Base-by-base conservation (phyloP, 1,140 invertebrate genomes). In the Leptinotarsa texana region DNA sequence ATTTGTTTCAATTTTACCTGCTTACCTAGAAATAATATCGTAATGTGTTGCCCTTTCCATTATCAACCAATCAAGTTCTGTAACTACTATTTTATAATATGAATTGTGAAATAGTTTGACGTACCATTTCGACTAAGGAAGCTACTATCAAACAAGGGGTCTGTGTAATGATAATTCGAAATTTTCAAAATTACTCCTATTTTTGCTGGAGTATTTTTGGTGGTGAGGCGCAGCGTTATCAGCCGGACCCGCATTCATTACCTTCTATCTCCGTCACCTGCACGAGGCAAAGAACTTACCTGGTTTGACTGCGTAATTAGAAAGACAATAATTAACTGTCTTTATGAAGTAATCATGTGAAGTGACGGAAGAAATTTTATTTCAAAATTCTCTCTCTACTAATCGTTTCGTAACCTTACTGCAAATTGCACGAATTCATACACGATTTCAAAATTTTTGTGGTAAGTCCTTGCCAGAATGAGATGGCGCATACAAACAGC, bases 251-350 rank as follows among this genome's bases (percentile, higher is more conserved):
- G 51, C 51, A 57, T 57, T 57, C 51, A 57, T 57, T 57, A 57
- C 51, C 51, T 57, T 57, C 51, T 57, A 57, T 57, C 51, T 57
- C 51, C 51, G 51, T 57, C 51, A 57, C 51, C 51, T 57, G 51
- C 51, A 57, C 51, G 51, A 57, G 51, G 51, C 51, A 57, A 57
- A 57, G 51, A 57, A 57, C 51, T 57, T 57, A 57, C 51, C 51
- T 57, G 51, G 51, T 57, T 57, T 57, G 51, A 57, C 51, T 57
- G n/a, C 51, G 51, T 57, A 57, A 57, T 57, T 57, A 57, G 51
- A 57, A 57, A 57, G 51, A 57, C 51, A 57, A 57, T n/a, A 57
- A 57, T 57, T 57, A 57, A 57, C 51, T 57, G n/a, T 18, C 51
- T 57, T 18, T 18, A 57, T 18, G n/a, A 18, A 57, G 51, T 57